Percentiles rank a stretch among this genome's conserved stretches.
These are phyloP conservation scores for Pungitius pungitius DNA, from an alignment of 2,113 vertebrate genomes.

Conservation along the genomic window DNA sequence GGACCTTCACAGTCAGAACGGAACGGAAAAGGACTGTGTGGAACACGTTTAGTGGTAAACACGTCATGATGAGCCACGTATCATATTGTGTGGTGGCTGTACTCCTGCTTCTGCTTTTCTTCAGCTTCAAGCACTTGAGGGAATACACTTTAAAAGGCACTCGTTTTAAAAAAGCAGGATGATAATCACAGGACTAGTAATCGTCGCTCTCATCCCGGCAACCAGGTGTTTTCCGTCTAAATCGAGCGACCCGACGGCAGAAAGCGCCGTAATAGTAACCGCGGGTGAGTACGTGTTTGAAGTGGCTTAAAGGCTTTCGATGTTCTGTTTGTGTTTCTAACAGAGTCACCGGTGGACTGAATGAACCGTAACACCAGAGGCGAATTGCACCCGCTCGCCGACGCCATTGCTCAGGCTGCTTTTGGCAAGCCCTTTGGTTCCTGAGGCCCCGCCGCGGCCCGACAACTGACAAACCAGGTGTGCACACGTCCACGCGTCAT, in stretches of 20 bases:
- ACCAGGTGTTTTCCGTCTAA: no score
- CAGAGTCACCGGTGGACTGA: no score
- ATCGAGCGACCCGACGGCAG: no score
- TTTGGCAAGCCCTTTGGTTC: background rate
- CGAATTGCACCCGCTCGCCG: background rate
- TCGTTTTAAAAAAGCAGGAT: background rate
- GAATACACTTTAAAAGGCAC: conserved; percentile 5
- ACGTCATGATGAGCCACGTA: conserved; percentile 27
- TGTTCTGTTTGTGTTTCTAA: background rate
- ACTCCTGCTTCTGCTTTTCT: conserved; percentile 8
- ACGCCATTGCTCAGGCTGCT: background rate
- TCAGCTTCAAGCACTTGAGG: conserved; percentile 2
- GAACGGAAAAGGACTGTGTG: conserved; percentile 47
- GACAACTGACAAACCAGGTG: background rate
- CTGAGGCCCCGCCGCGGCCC: no score
- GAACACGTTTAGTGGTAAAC: conserved; percentile 41
- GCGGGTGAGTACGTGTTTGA: no score
- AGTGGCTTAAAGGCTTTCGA: background rate
- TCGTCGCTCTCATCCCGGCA: background rate
- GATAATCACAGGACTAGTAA: conserved; percentile 2
- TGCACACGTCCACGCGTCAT: background rate
- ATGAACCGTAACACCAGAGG: no score
- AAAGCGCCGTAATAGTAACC: no score
- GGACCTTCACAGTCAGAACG: conserved; percentile 65
- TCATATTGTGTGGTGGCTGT: background rate